Conservation (phyloP, 2,888 invertebrate species). For the Eupithecia exiguata region DNA sequence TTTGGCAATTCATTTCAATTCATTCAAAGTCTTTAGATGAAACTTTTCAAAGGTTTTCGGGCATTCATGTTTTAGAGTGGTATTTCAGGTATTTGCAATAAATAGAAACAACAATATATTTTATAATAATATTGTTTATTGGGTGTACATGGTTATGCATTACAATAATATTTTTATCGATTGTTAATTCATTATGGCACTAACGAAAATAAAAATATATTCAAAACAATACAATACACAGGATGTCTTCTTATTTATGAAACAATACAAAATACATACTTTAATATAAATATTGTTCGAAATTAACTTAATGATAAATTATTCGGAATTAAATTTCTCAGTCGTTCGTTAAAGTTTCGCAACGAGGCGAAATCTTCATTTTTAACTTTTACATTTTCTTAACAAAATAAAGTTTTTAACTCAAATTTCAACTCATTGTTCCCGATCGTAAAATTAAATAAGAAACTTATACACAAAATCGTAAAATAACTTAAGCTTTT, state of each 20-base stretch:
- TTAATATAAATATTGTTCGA: slow-evolving; percentile 44
- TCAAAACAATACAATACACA: slow-evolving; percentile 71
- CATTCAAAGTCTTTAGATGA: not conserved
- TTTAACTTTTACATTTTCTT: slow-evolving; percentile 64
- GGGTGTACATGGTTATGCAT: slow-evolving; percentile 83
- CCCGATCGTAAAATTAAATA: slow-evolving; percentile 80
- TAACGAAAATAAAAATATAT: slow-evolving; percentile 75
- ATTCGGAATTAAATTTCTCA: slow-evolving; percentile 81
- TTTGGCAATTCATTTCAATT: not conserved
- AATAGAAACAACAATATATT: slow-evolving; percentile 64
- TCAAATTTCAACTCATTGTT: slow-evolving; percentile 77
- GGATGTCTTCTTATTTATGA: slow-evolving; percentile 70
- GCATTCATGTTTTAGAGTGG: not conserved
- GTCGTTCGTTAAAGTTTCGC: slow-evolving; percentile 81
- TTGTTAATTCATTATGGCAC: slow-evolving; percentile 84
- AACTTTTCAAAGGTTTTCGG: not conserved
- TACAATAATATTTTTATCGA: slow-evolving; percentile 79
- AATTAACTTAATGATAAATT: slow-evolving; percentile 48
- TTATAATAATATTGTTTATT: slow-evolving; percentile 75
- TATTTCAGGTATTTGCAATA: not conserved
- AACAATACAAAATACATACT: slow-evolving; percentile 42
- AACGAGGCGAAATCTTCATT: slow-evolving; percentile 70
- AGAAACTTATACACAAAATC: slow-evolving; percentile 65
- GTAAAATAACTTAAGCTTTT: slow-evolving; percentile 77
- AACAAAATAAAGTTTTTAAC: slow-evolving; percentile 77